Conservation (phyloP, 2,888 invertebrate genomes). For the Chymomyza caudatula region DNA sequence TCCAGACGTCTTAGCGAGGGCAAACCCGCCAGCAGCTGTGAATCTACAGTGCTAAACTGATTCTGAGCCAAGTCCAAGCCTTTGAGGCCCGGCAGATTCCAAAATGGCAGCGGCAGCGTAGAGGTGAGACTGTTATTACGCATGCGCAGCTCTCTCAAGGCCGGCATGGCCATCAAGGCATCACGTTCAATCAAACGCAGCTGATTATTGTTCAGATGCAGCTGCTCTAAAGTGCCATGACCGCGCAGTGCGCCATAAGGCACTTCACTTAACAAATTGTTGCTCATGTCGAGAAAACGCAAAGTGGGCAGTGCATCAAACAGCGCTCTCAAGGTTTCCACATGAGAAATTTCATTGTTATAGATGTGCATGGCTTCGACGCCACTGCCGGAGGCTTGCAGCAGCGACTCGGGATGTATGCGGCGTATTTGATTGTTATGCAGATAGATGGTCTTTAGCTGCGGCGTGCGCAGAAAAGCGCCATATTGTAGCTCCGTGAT, state of each 20-base stretch:
- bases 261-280: constrained; percentile 87
- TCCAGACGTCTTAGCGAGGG: constrained; percentile 88
- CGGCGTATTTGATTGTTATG: constrained; percentile 87
- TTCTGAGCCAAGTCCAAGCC: constrained; percentile 90
- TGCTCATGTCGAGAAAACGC: constrained; percentile 87
- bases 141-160: constrained; percentile 88
- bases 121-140: constrained; percentile 90
- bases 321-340: constrained; percentile 86
- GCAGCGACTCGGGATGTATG: constrained; percentile 89
- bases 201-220: constrained; percentile 89
- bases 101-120: constrained; percentile 86
- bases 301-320: constrained; percentile 88
- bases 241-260: constrained; percentile 88
- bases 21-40: constrained; percentile 85
- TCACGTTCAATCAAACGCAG: constrained; percentile 87
- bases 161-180: constrained; percentile 90
- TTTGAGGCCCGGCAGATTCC: constrained; percentile 91
- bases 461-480: constrained; percentile 88
- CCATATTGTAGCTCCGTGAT: constrained; percentile 88
- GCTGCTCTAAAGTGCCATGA: constrained; percentile 87
- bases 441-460: constrained; percentile 85
- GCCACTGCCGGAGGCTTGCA: constrained; percentile 85
- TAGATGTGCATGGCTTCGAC: constrained; percentile 88
- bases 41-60: constrained; percentile 85
- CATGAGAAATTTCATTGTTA: constrained; percentile 86